Conservation (phyloP, 2,113 vertebrate genomes). For the Chloebia gouldiae region DNA sequence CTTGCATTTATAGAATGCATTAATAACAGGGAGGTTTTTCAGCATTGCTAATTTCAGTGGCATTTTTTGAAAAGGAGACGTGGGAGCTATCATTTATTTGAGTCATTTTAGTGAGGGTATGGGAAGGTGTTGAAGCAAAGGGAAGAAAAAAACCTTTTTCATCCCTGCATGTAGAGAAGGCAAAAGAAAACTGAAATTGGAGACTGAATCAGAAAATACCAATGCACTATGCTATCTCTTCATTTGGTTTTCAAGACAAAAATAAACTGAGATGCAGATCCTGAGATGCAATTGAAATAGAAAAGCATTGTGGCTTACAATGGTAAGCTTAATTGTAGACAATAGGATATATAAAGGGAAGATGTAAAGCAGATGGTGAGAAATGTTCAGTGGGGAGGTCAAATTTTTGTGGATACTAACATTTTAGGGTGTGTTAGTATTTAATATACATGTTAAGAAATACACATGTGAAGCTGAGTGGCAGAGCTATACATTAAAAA, state of each 20-base stretch:
- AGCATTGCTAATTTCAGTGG: neutral
- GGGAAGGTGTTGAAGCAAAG: neutral
- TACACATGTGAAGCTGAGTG: neutral
- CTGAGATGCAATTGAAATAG: neutral
- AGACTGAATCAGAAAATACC: neutral
- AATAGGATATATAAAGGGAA: neutral
- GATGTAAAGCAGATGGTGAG: neutral
- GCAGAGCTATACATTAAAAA: neutral
- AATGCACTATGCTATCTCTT: neutral
- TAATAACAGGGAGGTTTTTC: neutral
- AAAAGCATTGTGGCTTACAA: neutral
- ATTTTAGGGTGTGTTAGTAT: neutral
- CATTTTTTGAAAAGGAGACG: neutral
- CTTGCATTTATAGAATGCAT: neutral
- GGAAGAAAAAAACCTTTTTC: neutral
- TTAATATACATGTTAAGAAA: neutral
- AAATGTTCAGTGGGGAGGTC: neutral
- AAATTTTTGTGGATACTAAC: neutral
- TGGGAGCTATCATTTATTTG: neutral
- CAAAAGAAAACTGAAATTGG: neutral
- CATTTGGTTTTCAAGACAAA: neutral
- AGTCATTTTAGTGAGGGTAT: neutral
- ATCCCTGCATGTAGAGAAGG: neutral
- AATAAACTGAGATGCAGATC: neutral
- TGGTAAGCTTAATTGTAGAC: neutral